These are phyloP conservation scores for Aporophyla nigra DNA, from an alignment of 2,888 invertebrate species.

Conservation along the genomic window DNA sequence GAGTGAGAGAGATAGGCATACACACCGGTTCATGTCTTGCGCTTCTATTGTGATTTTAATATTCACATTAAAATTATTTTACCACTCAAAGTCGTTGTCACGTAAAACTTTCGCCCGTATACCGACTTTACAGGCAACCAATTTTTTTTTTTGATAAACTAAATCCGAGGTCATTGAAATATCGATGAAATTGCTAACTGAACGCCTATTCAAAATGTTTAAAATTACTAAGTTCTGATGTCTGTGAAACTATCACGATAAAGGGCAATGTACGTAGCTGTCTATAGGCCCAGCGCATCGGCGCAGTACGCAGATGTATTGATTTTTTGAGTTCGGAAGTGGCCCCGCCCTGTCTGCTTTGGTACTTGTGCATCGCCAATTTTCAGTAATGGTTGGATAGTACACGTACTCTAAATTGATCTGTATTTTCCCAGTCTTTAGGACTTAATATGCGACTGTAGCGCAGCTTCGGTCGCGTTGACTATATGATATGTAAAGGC, in stretches of 20 bases:
- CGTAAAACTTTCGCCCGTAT: too few relatives aligned
- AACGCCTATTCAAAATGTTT: background rate
- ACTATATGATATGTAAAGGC: background rate
- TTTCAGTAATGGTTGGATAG: background rate
- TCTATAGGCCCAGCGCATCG: background rate
- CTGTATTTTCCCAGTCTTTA: background rate
- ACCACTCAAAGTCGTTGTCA: too few relatives aligned
- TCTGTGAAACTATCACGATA: background rate
- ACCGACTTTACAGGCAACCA: too few relatives aligned
- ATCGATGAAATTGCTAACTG: background rate
- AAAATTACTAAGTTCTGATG: background rate
- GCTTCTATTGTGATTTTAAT: too few relatives aligned
- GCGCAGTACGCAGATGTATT: slow-evolving; percentile 4
- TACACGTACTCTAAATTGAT: background rate
- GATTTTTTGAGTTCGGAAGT: background rate
- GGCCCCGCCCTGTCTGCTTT: background rate
- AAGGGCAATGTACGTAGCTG: background rate
- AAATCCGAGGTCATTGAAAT: background rate
- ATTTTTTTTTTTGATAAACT: too few relatives aligned
- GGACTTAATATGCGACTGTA: background rate
- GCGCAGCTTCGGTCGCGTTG: background rate
- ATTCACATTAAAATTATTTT: too few relatives aligned
- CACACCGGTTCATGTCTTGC: too few relatives aligned
- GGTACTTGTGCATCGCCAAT: background rate
- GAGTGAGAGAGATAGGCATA: too few relatives aligned